phyloP scores from a whole-genome alignment of 2,888 invertebrate genomes.

The Anoncus sp. region DNA sequence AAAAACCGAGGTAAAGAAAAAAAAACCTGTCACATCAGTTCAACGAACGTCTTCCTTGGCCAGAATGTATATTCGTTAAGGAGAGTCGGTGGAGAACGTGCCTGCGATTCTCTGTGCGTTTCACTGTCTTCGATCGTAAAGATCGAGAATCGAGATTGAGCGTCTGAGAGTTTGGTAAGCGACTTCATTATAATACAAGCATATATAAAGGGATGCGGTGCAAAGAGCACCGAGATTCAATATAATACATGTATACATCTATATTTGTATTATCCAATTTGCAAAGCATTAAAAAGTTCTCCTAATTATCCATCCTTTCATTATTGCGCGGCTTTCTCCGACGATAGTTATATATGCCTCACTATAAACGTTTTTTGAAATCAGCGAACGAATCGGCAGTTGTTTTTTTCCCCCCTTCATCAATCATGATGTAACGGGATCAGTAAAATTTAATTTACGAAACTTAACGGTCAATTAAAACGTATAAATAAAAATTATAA shows the following conservation, averaged over 20 bases:
- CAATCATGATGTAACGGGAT: neutral
- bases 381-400: neutral
- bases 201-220: slow-evolving; percentile 12
- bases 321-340: slow-evolving; percentile 34
- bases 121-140: slow-evolving; percentile 37
- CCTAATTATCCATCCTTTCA: slow-evolving; percentile 24
- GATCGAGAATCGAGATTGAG: slow-evolving; percentile 40
- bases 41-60: slow-evolving; percentile 29
- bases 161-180: slow-evolving; percentile 19
- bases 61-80: slow-evolving; percentile 4
- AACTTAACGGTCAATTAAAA: neutral
- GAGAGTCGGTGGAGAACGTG: neutral
- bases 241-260: neutral
- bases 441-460: neutral
- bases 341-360: slow-evolving; percentile 26
- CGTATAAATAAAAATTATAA: neutral
- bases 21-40: slow-evolving; percentile 44
- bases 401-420: neutral
- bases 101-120: neutral
- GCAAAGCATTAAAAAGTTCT: slow-evolving; percentile 29
- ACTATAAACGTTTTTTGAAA: slow-evolving; percentile 17
- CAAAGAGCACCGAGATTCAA: slow-evolving; percentile 22
- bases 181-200: slow-evolving; percentile 38
- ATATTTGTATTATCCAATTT: slow-evolving; percentile 2
- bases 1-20: too few species aligned